phyloP scores from a whole-genome alignment of 2,113 vertebrate genomes.

The Brachyhypopomus gauderio region DNA sequence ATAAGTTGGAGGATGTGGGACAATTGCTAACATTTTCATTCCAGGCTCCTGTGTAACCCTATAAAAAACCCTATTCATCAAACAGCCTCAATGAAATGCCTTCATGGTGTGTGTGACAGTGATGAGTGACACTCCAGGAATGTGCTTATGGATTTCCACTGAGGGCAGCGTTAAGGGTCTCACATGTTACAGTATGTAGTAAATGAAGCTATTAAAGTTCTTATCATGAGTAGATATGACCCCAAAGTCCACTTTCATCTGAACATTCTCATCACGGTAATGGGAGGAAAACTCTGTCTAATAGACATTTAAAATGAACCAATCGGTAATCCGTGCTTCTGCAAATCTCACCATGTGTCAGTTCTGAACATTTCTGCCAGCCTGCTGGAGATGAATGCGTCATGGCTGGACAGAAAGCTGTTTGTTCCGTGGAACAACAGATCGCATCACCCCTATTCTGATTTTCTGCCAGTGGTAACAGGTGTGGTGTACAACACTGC shows the following conservation, averaged over 20 bases:
- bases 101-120: neutral
- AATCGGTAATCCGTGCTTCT: neutral
- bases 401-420: neutral
- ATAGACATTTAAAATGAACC: neutral
- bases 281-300: neutral
- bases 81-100: neutral
- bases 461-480: slow-evolving; percentile 21
- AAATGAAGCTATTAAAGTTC: neutral
- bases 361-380: neutral
- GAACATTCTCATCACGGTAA: too few species aligned
- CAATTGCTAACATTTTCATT: slow-evolving; percentile 19
- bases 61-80: slow-evolving; percentile 8
- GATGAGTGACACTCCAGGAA: neutral
- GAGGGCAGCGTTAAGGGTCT: neutral
- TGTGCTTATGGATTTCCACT: neutral
- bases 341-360: neutral
- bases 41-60: neutral
- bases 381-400: neutral
- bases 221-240: neutral
- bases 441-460: slow-evolving; percentile 12
- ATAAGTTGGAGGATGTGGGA: slow-evolving; percentile 23
- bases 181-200: neutral
- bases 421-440: neutral
- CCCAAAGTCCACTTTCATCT: too few species aligned
- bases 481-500: slow-evolving; percentile 27